Evolutionary conservation across 2,113 vertebrate species (phyloP).

Genomic region (Halichoeres trimaculatus): DNA sequence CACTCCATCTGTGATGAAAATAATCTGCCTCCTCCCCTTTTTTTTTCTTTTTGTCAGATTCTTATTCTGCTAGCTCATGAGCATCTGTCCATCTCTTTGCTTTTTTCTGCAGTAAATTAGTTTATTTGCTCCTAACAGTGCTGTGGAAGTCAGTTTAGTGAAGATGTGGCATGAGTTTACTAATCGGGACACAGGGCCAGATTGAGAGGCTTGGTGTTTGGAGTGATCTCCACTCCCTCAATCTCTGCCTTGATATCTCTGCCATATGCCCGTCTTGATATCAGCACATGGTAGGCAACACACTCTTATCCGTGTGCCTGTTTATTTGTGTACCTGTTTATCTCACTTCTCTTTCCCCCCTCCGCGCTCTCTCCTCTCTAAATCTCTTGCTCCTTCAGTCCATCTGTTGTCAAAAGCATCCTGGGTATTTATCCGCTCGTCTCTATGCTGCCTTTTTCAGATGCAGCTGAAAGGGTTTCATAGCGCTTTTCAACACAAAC

Average conservation of each 20-base stretch:
- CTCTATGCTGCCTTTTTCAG: slow-evolving; percentile 17
- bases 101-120: background rate
- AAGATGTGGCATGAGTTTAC: slow-evolving; percentile 10
- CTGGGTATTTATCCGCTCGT: slow-evolving; percentile 30
- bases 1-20: slow-evolving; percentile 31
- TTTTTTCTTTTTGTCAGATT: slow-evolving; percentile 6
- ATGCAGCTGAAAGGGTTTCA: slow-evolving; percentile 22
- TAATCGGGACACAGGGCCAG: slow-evolving; percentile 15
- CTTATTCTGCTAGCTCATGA: slow-evolving; percentile 18
- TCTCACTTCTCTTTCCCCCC: slow-evolving; percentile 29
- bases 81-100: slow-evolving; percentile 4
- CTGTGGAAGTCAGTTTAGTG: slow-evolving; percentile 19
- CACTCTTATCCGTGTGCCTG: slow-evolving; percentile 28
- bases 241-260: slow-evolving; percentile 12
- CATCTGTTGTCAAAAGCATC: slow-evolving; percentile 56
- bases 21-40: slow-evolving; percentile 22
- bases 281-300: slow-evolving; percentile 45
- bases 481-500: slow-evolving; percentile 15
- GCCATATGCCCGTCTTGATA: slow-evolving; percentile 54
- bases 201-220: slow-evolving; percentile 28
- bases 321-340: slow-evolving; percentile 61
- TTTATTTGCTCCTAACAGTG: slow-evolving; percentile 13
- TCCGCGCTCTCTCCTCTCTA: slow-evolving; percentile 13
- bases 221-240: slow-evolving; percentile 36
- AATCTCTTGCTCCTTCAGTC: slow-evolving; percentile 33